These are phyloP conservation scores for Caiman crocodilus DNA, from an alignment of 2,797 vertebrate genomes.

Conservation along the genomic window DNA sequence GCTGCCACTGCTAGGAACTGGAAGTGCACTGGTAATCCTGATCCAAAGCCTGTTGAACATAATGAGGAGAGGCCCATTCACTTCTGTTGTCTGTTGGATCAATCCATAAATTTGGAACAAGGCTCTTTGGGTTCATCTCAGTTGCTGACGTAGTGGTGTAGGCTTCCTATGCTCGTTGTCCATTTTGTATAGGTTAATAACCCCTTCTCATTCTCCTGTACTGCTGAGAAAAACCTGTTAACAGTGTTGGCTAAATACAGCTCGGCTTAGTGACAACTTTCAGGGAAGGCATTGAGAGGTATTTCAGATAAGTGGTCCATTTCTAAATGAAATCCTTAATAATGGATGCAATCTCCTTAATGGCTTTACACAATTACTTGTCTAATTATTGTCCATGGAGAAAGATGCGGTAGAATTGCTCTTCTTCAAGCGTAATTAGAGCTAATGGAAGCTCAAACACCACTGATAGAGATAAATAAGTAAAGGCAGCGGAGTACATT, in stretches of 20 bases:
- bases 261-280: rapidly evolving
- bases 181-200: background rate
- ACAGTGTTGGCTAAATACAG: background rate
- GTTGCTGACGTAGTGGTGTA: too few relatives aligned
- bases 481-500: rapidly evolving
- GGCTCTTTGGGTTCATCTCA: background rate
- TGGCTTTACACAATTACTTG: rapidly evolving
- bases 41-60: background rate
- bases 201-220: background rate
- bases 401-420: background rate
- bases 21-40: background rate
- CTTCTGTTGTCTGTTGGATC: background rate
- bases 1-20: background rate
- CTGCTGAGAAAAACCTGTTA: background rate
- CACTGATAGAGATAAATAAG: background rate
- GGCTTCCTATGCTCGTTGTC: background rate
- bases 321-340: background rate
- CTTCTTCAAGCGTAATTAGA: background rate
- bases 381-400: background rate
- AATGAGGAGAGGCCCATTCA: background rate
- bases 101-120: background rate
- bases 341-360: background rate
- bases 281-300: background rate
- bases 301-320: rapidly evolving
- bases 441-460: background rate